phyloP scores from a whole-genome alignment of 2,797 vertebrate species.

The Microcaecilia unicolor region DNA sequence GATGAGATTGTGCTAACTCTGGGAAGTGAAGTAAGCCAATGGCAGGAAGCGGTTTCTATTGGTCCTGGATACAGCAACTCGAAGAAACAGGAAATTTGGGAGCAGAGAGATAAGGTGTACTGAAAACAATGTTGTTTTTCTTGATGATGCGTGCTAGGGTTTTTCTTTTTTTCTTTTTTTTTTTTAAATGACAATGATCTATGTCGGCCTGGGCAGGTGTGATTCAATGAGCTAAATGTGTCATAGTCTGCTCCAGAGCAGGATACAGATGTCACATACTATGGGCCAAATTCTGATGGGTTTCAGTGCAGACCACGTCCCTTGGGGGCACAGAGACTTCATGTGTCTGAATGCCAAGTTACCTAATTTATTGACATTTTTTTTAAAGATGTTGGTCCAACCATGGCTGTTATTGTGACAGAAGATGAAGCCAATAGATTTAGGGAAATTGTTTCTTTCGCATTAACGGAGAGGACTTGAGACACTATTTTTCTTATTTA shows the following conservation, averaged over 20 bases:
- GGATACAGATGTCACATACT: slow-evolving; percentile 65
- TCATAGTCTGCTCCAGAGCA: slow-evolving; percentile 44
- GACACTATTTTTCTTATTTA: too few relatives aligned
- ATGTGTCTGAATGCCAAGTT: slow-evolving; percentile 11
- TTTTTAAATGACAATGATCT: slow-evolving; percentile 42
- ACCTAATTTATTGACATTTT: slow-evolving; percentile 4
- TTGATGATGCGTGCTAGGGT: slow-evolving; percentile 70
- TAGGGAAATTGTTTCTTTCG: neutral
- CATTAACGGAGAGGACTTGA: neutral
- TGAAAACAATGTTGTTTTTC: slow-evolving; percentile 91
- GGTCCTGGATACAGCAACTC: slow-evolving; percentile 72
- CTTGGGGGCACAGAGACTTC: neutral
- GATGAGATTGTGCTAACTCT: slow-evolving; percentile 90
- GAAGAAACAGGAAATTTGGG: slow-evolving; percentile 93
- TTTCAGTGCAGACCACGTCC: slow-evolving; percentile 17
- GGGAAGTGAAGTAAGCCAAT: slow-evolving; percentile 89
- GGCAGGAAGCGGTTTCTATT: slow-evolving; percentile 89
- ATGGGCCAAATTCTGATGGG: slow-evolving; percentile 39
- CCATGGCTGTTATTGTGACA: neutral
- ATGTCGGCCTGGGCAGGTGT: slow-evolving; percentile 57
- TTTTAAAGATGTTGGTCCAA: neutral
- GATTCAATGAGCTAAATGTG: slow-evolving; percentile 40
- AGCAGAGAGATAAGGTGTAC: slow-evolving; percentile 79
- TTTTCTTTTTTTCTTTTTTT: slow-evolving; percentile 31
- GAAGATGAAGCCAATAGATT: too few relatives aligned